Evolutionary conservation across 1,140 invertebrate species (phyloP).

Genomic region (Bombus soroeensis): DNA sequence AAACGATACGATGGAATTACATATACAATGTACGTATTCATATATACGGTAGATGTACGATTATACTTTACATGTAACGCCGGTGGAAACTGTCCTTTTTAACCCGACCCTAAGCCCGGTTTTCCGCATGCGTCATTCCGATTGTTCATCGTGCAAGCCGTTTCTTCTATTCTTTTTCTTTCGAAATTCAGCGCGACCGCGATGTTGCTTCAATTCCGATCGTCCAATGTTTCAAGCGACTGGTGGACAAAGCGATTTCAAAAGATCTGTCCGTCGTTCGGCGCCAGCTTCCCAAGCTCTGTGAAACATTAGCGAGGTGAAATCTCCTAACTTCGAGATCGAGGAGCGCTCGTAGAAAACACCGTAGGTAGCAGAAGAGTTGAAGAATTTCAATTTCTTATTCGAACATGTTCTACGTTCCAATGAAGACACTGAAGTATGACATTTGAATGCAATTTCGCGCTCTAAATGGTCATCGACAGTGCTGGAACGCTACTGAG

Average conservation of each 20-base stretch:
- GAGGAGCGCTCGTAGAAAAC: no score
- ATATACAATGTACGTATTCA: slow-evolving; percentile 37
- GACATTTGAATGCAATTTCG: no score
- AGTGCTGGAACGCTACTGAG: no score
- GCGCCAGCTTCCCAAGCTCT: neutral
- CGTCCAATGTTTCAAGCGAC: neutral
- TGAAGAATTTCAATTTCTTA: no score
- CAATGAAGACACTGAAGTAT: no score
- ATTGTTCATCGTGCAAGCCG: neutral
- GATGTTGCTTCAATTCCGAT: neutral
- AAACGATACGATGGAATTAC: slow-evolving; percentile 58
- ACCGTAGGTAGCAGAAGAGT: no score
- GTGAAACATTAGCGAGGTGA: neutral
- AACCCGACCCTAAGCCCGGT: neutral
- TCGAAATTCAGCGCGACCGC: neutral
- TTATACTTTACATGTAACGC: slow-evolving; percentile 20
- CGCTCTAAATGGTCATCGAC: no score
- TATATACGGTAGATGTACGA: slow-evolving; percentile 30
- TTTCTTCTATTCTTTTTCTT: neutral
- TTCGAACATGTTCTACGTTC: no score
- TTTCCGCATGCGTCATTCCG: neutral
- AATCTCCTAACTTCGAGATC: neutral
- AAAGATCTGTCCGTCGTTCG: neutral
- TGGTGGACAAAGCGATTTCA: slow-evolving; percentile 9
- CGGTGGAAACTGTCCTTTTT: neutral